These are phyloP conservation scores for Aphis gossypii DNA, from an alignment of 1,140 invertebrate genomes.

Conservation along the genomic window DNA sequence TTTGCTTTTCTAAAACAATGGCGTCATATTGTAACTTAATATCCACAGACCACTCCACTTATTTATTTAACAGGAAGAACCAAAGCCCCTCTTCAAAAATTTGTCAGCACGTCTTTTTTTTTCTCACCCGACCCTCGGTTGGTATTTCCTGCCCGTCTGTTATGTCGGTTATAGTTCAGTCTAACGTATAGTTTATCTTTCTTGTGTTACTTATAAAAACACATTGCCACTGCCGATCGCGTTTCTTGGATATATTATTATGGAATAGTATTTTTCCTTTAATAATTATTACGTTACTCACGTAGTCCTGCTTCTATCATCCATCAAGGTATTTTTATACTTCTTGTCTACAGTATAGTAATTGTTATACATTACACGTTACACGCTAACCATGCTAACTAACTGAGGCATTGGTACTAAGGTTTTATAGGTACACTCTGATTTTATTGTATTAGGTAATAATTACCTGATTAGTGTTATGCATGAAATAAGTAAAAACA, in stretches of 20 bases:
- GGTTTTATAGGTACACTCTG: background rate
- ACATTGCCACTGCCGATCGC: slow-evolving; percentile 43
- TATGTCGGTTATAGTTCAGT: background rate
- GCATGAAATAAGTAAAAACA: background rate
- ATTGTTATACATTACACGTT: background rate
- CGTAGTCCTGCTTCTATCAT: background rate
- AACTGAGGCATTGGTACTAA: background rate
- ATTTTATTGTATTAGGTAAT: background rate
- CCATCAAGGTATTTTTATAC: slow-evolving; percentile 18
- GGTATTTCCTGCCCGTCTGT: slow-evolving; percentile 49
- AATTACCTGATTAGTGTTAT: background rate
- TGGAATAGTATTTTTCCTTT: background rate
- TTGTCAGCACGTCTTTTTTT: slow-evolving; percentile 49
- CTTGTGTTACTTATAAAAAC: slow-evolving; percentile 40
- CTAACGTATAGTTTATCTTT: background rate
- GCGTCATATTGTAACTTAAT: slow-evolving; percentile 43
- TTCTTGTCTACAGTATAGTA: background rate
- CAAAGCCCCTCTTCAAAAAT: slow-evolving; percentile 53
- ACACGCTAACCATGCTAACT: background rate
- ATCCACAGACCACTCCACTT: slow-evolving; percentile 46
- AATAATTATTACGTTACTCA: slow-evolving; percentile 44
- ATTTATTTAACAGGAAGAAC: slow-evolving; percentile 52
- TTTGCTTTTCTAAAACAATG: slow-evolving; percentile 51
- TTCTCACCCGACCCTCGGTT: slow-evolving; percentile 36
- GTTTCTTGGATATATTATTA: slow-evolving; percentile 32